A percentile compares a stretch with the other conserved stretches of the same genome.
Conservation (phyloP, 2,797 vertebrate genomes). For the Manis pentadactyla region DNA sequence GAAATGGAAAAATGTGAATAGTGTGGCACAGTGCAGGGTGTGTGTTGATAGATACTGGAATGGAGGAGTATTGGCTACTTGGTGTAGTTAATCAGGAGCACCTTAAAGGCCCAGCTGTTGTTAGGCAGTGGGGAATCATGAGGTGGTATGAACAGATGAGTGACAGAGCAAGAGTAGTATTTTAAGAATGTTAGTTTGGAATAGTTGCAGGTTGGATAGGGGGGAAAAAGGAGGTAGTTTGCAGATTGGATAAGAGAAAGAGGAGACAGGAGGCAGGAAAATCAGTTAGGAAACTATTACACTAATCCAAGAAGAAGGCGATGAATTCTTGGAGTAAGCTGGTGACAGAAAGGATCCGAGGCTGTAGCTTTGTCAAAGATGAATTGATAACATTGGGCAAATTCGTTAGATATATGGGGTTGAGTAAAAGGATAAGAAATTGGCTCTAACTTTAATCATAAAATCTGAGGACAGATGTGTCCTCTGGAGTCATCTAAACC, state of each 20-base stretch:
- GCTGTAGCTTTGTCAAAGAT: slow-evolving; percentile 5
- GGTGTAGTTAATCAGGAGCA: background rate
- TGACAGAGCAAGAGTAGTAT: background rate
- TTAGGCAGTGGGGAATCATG: background rate
- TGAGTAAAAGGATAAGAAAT: background rate
- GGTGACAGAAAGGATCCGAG: background rate
- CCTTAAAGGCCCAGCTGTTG: background rate
- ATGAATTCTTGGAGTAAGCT: background rate
- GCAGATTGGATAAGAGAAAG: background rate
- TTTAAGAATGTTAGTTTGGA: slow-evolving; percentile 50
- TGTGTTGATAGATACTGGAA: background rate
- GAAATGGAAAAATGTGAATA: background rate
- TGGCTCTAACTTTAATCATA: background rate
- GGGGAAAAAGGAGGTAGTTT: background rate
- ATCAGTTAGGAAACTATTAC: slow-evolving; percentile 36
- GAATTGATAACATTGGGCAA: background rate
- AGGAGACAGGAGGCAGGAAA: background rate
- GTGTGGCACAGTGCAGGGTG: background rate
- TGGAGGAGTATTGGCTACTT: background rate
- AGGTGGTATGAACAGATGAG: background rate
- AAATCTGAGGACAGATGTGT: background rate
- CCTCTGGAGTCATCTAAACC: background rate
- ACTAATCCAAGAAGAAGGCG: background rate
- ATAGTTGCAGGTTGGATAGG: background rate
- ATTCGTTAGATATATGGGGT: background rate